Evolutionary conservation across 2,888 invertebrate genomes (phyloP).

Genomic region (Pheosia gnoma): DNA sequence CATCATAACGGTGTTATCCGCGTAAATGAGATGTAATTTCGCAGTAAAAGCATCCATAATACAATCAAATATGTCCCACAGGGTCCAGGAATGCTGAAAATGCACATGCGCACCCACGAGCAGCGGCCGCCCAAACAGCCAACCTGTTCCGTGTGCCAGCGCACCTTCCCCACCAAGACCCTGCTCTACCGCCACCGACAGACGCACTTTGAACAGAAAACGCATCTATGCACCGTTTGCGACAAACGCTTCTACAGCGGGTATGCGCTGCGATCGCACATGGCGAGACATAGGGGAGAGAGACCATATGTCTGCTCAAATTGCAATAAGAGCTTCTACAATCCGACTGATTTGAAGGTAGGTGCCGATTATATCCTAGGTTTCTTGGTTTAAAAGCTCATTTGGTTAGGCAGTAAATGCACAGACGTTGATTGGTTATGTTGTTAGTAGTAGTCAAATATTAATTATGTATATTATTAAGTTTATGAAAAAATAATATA

Average conservation of each 20-base stretch:
- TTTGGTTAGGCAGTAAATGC: too few relatives aligned
- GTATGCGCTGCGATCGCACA: constrained; percentile 78
- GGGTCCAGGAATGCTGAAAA: constrained; percentile 87
- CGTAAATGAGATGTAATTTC: neutral
- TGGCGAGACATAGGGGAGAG: constrained; percentile 79
- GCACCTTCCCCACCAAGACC: constrained; percentile 84
- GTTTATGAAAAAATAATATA: too few relatives aligned
- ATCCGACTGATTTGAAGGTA: constrained; percentile 84
- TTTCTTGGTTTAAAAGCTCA: too few relatives aligned
- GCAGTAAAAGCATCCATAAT: neutral
- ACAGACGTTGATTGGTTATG: too few relatives aligned
- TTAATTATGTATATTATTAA: too few relatives aligned
- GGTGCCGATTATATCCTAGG: constrained; percentile 26
- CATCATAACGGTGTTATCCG: neutral
- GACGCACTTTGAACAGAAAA: constrained; percentile 85
- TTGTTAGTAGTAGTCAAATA: neutral
- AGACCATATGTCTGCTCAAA: constrained; percentile 82
- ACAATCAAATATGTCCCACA: constrained; percentile 23
- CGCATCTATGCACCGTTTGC: constrained; percentile 77
- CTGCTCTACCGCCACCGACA: constrained; percentile 85
- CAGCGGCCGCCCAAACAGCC: constrained; percentile 83
- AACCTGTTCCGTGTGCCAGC: constrained; percentile 85
- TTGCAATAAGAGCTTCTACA: constrained; percentile 84
- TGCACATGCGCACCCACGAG: constrained; percentile 87
- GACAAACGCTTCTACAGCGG: constrained; percentile 80